A percentile compares a stretch with the other conserved stretches of the same genome.
Evolutionary conservation across 2,113 vertebrate species (phyloP).

Genomic region (Dissostichus mawsoni): DNA sequence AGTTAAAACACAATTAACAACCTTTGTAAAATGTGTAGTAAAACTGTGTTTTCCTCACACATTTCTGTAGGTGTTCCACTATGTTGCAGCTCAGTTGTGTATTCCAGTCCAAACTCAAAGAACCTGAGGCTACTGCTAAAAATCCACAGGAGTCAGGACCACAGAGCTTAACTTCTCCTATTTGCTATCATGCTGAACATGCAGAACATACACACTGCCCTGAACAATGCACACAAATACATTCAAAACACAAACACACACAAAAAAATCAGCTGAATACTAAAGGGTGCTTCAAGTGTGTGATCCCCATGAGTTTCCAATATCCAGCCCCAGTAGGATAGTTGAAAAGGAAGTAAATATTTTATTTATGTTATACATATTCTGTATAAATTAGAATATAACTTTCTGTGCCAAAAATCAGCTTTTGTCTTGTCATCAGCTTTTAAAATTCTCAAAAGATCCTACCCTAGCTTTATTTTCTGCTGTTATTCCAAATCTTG

Average conservation of each 20-base stretch:
- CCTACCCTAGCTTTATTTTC: neutral
- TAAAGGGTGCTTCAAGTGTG: neutral
- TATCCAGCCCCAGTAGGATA: neutral
- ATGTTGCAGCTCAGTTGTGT: neutral
- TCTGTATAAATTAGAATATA: neutral
- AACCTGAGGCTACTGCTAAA: slow-evolving; percentile 7
- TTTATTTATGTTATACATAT: neutral
- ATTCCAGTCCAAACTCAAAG: slow-evolving; percentile 27
- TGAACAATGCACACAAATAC: neutral
- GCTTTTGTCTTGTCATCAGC: neutral
- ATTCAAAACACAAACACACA: slow-evolving; percentile 24
- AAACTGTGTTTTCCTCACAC: slow-evolving; percentile 14
- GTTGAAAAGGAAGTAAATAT: neutral
- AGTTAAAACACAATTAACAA: slow-evolving; percentile 5
- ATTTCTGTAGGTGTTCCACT: neutral
- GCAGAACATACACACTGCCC: neutral
- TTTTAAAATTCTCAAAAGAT: neutral
- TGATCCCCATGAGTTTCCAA: neutral
- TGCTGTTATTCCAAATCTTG: slow-evolving; percentile 1
- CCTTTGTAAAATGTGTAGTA: neutral
- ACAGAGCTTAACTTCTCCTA: slow-evolving; percentile 1
- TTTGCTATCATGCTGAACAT: slow-evolving; percentile 15
- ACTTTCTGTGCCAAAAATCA: neutral
- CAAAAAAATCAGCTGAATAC: neutral
- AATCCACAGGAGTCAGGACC: slow-evolving; percentile 9